Evolutionary conservation across 2,888 invertebrate species (phyloP), one percentile per base, ranked within the genome.

Genomic region (Thymelicus acteon): DNA sequence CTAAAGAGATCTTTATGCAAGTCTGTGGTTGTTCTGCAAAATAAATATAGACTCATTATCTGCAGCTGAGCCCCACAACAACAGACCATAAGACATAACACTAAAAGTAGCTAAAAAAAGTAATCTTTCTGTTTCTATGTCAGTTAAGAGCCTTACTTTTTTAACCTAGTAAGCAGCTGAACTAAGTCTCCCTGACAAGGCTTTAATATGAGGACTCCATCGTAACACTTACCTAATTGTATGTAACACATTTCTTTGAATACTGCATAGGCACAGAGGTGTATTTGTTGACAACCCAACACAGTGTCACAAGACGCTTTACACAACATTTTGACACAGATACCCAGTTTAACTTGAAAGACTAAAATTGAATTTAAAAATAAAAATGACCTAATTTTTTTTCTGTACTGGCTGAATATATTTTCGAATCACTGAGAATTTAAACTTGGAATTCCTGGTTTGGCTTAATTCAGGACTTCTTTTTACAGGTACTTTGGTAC

Each of bases 301-400:
- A 37, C 39, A 31, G n/a, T 7, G 7, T 5, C 58, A 58, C 37
- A 31, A 13, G 13, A 7, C 58, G 13, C 58, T 58, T 58, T 58
- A n/a, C 58, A 58, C 58, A 58, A 58, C 58, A 58, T 58, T 31
- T n/a, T 39, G 39, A 37, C 58, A 58, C 58, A 37, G n/a, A 58
- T 7, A 58, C 31, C 39, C 13, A 58, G 37, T 39, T 31, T 6
- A n/a, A n/a, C 37, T 39, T n/a, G 7, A 24, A 24, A 44, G 44
- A 24, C 49, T 24, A 2, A 37, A 58, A 37, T 7, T 7, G 6
- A 58, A n/a, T 37, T 37, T 58, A 7, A n/a, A 37, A 39, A 58
- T 58, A 58, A 39, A 54, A 52, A n/a, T 37, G 37, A 39, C 58
- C 58, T 58, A 58, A 24, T 57, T 58, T 58, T 58, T 58, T 58